Conservation (phyloP, 2,888 invertebrate genomes). For the Zele albiditarsus region DNA sequence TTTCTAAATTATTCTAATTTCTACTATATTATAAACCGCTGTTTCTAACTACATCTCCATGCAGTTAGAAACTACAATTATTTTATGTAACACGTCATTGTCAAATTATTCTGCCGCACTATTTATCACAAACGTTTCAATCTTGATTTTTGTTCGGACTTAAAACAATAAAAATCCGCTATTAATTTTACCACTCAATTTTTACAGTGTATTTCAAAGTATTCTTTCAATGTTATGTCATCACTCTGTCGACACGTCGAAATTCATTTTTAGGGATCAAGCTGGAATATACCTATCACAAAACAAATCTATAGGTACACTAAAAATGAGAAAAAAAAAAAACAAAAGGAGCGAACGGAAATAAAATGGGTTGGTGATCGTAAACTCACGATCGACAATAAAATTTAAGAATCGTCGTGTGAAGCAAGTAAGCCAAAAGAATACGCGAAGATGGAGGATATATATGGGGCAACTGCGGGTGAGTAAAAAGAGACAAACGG, state of each 20-base stretch:
- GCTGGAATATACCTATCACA: background rate
- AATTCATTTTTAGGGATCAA: conserved; percentile 1
- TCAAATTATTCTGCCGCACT: too few species aligned
- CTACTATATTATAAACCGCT: too few species aligned
- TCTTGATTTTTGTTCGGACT: too few species aligned
- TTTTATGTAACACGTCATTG: too few species aligned
- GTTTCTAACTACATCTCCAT: too few species aligned
- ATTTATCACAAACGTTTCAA: too few species aligned
- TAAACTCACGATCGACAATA: conserved; percentile 33
- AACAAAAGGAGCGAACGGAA: background rate
- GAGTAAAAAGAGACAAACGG: conserved; percentile 36
- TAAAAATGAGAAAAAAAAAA: too few species aligned
- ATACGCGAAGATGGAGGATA: conserved; percentile 17
- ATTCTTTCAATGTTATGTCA: background rate
- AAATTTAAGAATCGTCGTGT: conserved; percentile 29
- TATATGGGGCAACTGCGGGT: conserved; percentile 22
- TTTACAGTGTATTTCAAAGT: background rate
- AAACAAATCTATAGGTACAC: background rate
- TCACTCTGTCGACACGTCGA: background rate
- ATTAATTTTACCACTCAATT: background rate
- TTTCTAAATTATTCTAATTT: too few species aligned
- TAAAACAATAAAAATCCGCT: too few species aligned
- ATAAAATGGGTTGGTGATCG: conserved; percentile 22
- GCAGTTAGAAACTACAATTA: too few species aligned
- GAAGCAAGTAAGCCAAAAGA: conserved; percentile 28